phyloP scores from a whole-genome alignment of 2,797 vertebrate genomes.

The Glossophaga mutica region DNA sequence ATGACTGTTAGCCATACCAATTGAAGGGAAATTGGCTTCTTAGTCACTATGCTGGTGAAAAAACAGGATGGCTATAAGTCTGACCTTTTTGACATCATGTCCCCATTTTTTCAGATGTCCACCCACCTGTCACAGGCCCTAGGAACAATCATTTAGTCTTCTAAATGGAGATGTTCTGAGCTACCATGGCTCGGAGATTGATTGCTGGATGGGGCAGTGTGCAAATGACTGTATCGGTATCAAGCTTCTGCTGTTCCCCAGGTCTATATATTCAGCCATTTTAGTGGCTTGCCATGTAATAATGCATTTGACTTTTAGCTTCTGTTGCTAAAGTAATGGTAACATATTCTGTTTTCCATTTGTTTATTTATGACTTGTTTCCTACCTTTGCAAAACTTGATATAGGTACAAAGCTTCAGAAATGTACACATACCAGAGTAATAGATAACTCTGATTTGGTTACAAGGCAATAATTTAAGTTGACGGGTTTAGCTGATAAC shows the following conservation, averaged over 20 bases:
- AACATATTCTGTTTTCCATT: slow-evolving; percentile 69
- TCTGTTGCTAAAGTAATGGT: slow-evolving; percentile 42
- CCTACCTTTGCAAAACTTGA: slow-evolving; percentile 73
- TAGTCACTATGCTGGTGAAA: slow-evolving; percentile 43
- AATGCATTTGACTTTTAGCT: slow-evolving; percentile 46
- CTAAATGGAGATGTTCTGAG: background rate
- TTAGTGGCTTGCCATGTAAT: background rate
- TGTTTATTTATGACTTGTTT: slow-evolving; percentile 81
- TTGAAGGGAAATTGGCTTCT: slow-evolving; percentile 51
- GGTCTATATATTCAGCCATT: slow-evolving; percentile 53
- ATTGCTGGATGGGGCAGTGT: background rate
- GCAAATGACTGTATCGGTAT: background rate
- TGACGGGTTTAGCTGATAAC: slow-evolving; percentile 82
- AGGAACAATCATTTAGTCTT: slow-evolving; percentile 41
- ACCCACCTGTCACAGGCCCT: slow-evolving; percentile 15
- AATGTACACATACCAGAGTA: slow-evolving; percentile 72
- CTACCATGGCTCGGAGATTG: slow-evolving; percentile 21
- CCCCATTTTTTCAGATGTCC: slow-evolving; percentile 32
- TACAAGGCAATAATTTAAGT: slow-evolving; percentile 83
- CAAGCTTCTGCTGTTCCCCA: slow-evolving; percentile 36
- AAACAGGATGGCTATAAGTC: slow-evolving; percentile 38
- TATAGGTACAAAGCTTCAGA: slow-evolving; percentile 73
- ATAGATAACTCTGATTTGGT: slow-evolving; percentile 82
- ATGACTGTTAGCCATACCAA: slow-evolving; percentile 31
- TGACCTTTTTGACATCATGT: slow-evolving; percentile 38